These are phyloP conservation scores for Riptortus pedestris DNA, from an alignment of 1,140 invertebrate species.

Conservation along the genomic window DNA sequence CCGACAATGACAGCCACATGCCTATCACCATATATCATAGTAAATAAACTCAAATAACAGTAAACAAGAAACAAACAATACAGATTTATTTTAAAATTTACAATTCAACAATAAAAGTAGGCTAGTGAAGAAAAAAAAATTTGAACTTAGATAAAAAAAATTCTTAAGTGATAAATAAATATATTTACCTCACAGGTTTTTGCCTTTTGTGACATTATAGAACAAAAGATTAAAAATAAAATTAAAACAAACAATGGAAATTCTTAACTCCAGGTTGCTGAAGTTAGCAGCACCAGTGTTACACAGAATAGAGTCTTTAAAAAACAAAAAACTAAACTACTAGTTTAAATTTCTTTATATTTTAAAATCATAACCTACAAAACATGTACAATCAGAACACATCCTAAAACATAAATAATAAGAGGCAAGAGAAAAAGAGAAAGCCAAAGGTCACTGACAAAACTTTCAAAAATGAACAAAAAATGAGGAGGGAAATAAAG, in stretches of 20 bases:
- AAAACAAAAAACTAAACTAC: neutral
- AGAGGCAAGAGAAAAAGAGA: no score
- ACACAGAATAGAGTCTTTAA: neutral
- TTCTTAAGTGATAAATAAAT: neutral
- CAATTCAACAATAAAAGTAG: no score
- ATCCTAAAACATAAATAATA: neutral
- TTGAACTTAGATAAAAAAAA: neutral
- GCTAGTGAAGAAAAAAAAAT: neutral
- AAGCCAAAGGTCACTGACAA: no score
- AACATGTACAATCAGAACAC: neutral
- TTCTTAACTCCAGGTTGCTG: constrained; percentile 9
- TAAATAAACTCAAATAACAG: neutral
- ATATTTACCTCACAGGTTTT: constrained; percentile 13
- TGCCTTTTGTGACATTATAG: constrained; percentile 17
- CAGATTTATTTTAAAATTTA: no score
- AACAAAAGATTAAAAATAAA: constrained; percentile 13
- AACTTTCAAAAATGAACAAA: neutral
- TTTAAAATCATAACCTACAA: neutral
- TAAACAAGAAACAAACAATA: no score
- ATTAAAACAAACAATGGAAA: neutral
- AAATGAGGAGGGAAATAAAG: neutral
- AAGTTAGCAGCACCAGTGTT: neutral
- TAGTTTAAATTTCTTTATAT: neutral
- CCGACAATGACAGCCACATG: constrained; percentile 47
- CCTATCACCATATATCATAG: no score